phyloP scores from a whole-genome alignment of 2,113 vertebrate genomes.

The Acanthisitta chloris region DNA sequence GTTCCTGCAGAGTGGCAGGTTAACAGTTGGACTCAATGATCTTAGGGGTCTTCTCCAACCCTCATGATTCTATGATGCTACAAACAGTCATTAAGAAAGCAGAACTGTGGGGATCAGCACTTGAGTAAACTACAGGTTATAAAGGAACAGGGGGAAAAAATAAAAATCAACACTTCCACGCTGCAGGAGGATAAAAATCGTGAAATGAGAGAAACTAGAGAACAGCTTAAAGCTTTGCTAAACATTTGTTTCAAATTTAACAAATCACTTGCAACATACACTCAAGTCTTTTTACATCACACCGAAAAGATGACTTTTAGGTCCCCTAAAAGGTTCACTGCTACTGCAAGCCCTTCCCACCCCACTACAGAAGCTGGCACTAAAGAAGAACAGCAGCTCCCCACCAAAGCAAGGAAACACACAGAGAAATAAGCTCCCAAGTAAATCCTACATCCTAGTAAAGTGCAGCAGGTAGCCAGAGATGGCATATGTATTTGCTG shows the following conservation, averaged over 20 bases:
- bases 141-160: not conserved
- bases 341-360: not conserved
- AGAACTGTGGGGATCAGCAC: not conserved
- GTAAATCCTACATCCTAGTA: not conserved
- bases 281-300: not conserved
- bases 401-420: not conserved
- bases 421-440: not conserved
- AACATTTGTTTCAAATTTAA: not conserved
- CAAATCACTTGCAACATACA: not conserved
- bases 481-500: not conserved
- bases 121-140: not conserved
- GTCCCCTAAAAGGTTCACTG: not conserved
- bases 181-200: not conserved
- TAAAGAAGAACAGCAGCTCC: not conserved
- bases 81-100: rapidly evolving
- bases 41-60: too few relatives aligned
- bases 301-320: not conserved
- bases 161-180: not conserved
- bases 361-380: not conserved
- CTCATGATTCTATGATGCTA: too few relatives aligned
- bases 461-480: not conserved
- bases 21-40: too few relatives aligned
- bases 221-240: not conserved
- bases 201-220: not conserved
- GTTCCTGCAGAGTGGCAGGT: too few relatives aligned